Evolutionary conservation across 2,113 vertebrate genomes (phyloP).

Genomic region (Aptenodytes forsteri): DNA sequence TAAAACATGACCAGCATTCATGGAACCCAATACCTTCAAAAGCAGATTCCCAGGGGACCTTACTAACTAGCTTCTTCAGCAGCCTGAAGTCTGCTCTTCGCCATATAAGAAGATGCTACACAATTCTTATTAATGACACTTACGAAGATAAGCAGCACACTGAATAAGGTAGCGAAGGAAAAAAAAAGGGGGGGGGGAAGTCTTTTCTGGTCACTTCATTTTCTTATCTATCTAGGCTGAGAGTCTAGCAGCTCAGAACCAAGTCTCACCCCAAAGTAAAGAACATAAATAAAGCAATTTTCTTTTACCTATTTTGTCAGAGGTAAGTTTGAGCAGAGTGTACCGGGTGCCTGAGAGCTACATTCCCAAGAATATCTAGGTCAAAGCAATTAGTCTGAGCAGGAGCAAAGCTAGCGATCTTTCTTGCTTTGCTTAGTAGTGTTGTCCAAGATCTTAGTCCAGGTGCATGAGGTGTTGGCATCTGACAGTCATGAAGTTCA

Average conservation of each 20-base stretch:
- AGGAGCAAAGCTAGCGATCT: background rate
- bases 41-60: background rate
- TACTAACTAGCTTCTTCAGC: background rate
- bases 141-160: background rate
- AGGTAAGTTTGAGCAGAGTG: background rate
- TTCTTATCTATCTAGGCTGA: background rate
- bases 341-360: background rate
- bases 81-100: background rate
- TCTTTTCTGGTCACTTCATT: background rate
- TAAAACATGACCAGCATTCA: background rate
- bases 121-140: background rate
- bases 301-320: background rate
- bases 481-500: background rate
- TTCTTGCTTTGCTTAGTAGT: background rate
- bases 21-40: background rate
- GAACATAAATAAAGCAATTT: background rate
- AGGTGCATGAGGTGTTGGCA: background rate
- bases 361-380: background rate
- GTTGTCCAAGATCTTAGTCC: background rate
- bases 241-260: background rate
- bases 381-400: background rate
- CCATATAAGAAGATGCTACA: background rate
- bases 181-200: fast-evolving
- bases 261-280: background rate
- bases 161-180: background rate